phyloP scores from a whole-genome alignment of 37 sponge, comb jelly and placozoan species.

The Cladorhizidae sp. region DNA sequence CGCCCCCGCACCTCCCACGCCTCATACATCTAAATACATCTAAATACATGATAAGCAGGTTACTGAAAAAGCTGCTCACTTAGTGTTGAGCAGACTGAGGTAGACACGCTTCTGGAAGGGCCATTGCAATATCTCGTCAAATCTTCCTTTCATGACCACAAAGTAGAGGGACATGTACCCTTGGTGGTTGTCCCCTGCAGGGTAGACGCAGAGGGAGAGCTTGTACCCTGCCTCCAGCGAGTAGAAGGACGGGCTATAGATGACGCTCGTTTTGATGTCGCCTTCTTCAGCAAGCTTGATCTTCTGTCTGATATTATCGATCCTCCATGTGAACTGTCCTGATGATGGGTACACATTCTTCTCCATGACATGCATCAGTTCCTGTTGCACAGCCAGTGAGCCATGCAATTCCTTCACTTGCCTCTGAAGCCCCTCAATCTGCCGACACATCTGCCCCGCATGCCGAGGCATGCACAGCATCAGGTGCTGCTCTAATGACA shows the following conservation, averaged over 20 bases:
- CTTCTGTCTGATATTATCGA: constrained; percentile 55
- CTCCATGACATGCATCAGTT: neutral
- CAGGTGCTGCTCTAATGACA: constrained; percentile 24
- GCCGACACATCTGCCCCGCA: constrained; percentile 7
- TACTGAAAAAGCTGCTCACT: neutral
- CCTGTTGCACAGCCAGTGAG: constrained; percentile 5
- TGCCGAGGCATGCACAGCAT: constrained; percentile 29
- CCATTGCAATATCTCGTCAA: constrained; percentile 78
- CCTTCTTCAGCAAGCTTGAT: constrained; percentile 25
- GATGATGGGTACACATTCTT: constrained; percentile 34
- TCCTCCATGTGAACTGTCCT: constrained; percentile 73
- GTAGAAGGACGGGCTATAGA: constrained; percentile 71
- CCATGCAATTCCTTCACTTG: constrained; percentile 44
- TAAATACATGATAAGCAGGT: too few relatives aligned
- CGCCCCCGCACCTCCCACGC: too few relatives aligned
- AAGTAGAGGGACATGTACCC: constrained; percentile 69
- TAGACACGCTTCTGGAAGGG: constrained; percentile 66
- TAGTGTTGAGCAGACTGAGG: constrained; percentile 55
- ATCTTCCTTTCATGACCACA: constrained; percentile 70
- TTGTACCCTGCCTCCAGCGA: constrained; percentile 77
- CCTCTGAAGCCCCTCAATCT: constrained; percentile 36
- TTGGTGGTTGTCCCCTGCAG: constrained; percentile 66
- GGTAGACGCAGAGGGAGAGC: constrained; percentile 69
- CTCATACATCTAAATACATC: too few relatives aligned
- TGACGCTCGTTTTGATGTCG: constrained; percentile 15